phyloP scores from a whole-genome alignment of 2,888 invertebrate species.

The Drosophila glabriapex region DNA sequence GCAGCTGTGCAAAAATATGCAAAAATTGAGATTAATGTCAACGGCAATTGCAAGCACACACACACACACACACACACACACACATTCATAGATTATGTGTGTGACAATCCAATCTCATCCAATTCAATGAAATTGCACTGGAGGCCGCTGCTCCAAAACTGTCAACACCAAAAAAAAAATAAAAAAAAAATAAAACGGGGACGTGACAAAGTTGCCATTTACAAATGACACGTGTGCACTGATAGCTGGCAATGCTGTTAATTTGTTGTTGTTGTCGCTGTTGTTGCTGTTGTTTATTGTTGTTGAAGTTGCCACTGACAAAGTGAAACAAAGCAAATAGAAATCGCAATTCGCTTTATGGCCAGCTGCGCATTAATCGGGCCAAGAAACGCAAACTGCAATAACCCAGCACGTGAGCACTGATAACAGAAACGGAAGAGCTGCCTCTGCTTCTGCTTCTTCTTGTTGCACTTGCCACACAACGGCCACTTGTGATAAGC shows the following conservation, averaged over 20 bases:
- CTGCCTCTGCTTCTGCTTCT: constrained; percentile 1
- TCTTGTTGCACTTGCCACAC: constrained; percentile 50
- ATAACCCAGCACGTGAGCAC: constrained; percentile 59
- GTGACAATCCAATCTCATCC: constrained; percentile 37
- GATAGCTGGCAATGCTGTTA: constrained; percentile 35
- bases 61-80: neutral
- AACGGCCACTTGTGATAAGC: constrained; percentile 47
- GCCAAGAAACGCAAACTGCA: constrained; percentile 36
- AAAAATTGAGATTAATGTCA: constrained; percentile 79
- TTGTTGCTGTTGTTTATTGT: constrained; percentile 3
- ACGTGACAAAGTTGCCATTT: constrained; percentile 76
- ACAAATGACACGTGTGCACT: constrained; percentile 71
- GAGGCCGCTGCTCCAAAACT: constrained; percentile 63
- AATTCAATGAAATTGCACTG: constrained; percentile 32
- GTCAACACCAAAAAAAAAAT: constrained; percentile 46
- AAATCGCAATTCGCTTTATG: constrained; percentile 35
- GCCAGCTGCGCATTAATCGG: constrained; percentile 45
- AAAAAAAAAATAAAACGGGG: constrained; percentile 26
- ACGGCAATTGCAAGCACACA: constrained; percentile 27
- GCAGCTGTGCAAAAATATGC: constrained; percentile 74
- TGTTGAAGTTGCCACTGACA: constrained; percentile 29
- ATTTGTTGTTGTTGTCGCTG: constrained; percentile 7
- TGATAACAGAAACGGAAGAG: constrained; percentile 68
- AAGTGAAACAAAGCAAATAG: constrained; percentile 45
- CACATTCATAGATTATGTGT: constrained; percentile 14